Base-by-base conservation (phyloP, 1,140 invertebrate species). In the Cyphomyrmex costatus region DNA sequence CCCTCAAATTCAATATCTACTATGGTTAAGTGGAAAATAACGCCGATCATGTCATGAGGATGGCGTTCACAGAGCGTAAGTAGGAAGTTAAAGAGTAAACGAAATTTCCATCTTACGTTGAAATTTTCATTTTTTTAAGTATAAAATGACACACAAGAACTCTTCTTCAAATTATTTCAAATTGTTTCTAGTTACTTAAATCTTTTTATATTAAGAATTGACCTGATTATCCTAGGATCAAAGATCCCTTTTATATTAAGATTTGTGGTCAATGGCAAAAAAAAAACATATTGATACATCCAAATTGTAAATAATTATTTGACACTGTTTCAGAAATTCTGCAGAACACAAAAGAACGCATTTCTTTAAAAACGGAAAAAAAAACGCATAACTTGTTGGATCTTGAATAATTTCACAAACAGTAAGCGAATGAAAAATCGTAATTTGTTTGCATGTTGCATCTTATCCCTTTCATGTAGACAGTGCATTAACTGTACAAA, bases 1-100 rank as follows among this genome's bases (percentile, higher is more conserved):
- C 49, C 56, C 76, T 60, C 79, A 77, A 86, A 89, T 84, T 65
- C 36, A 80, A 89, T 88, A 89, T 86, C 61, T 77, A 89, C 56
- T 86, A 60, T 82, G 4, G 61, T 42, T 71, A 89, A 89, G 76
- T 89, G 63, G 87, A 89, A 89, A 89, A 89, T 89, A 77, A 60
- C 76, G 76, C 68, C 36, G 61, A 58, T 56, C 74, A 33, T n/a
- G 76, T 33, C 53, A 82, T 5, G 53, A 60, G 79, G 2, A 46
- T 42, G 70, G 6, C 65, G n/a, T 27, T 12, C 4, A 42, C 46
- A 58, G 73, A 51, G 42, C 30, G 6, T 27, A 12, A 42, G 16
- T 12, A 68, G 86, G 51, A 80, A 84, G 27, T n/a, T 49, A 36
- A 71, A 56, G 36, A 70, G 58, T 51, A 58, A 6, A 14, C 21